phyloP scores from a whole-genome alignment of 2,888 invertebrate species.

The Hypselothyrea guttata region DNA sequence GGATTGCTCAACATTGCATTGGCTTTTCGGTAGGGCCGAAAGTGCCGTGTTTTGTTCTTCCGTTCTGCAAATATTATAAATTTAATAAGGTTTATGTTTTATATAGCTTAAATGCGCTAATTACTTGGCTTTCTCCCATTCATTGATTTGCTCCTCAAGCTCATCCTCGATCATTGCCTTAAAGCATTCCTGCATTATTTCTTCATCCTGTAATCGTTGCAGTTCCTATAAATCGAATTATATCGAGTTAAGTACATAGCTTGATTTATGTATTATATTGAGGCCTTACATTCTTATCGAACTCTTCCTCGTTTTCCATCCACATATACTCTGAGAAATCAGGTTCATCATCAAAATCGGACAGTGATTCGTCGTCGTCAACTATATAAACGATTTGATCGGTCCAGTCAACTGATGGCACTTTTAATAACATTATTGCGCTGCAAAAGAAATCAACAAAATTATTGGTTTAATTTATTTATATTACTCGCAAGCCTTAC shows the following conservation, averaged over 20 bases:
- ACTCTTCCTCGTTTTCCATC: slow-evolving; percentile 97
- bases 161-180: slow-evolving; percentile 92
- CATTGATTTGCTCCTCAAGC: slow-evolving; percentile 83
- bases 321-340: slow-evolving; percentile 96
- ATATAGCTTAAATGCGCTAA: slow-evolving; percentile 5
- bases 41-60: slow-evolving; percentile 81
- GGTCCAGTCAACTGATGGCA: slow-evolving; percentile 81
- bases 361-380: slow-evolving; percentile 80
- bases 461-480: too few relatives aligned
- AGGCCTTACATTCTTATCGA: slow-evolving; percentile 90
- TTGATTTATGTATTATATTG: neutral
- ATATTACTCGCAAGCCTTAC: too few relatives aligned
- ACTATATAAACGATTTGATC: slow-evolving; percentile 80
- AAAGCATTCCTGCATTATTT: slow-evolving; percentile 93
- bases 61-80: slow-evolving; percentile 53
- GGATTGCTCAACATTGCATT: slow-evolving; percentile 84
- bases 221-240: slow-evolving; percentile 85
- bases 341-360: slow-evolving; percentile 79
- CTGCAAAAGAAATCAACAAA: slow-evolving; percentile 12
- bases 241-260: neutral
- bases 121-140: slow-evolving; percentile 80
- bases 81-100: neutral
- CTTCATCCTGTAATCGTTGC: slow-evolving; percentile 93
- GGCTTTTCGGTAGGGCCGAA: slow-evolving; percentile 79
- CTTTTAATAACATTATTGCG: slow-evolving; percentile 80